phyloP scores from a whole-genome alignment of 2,113 vertebrate genomes.

The Pelecanus crispus region DNA sequence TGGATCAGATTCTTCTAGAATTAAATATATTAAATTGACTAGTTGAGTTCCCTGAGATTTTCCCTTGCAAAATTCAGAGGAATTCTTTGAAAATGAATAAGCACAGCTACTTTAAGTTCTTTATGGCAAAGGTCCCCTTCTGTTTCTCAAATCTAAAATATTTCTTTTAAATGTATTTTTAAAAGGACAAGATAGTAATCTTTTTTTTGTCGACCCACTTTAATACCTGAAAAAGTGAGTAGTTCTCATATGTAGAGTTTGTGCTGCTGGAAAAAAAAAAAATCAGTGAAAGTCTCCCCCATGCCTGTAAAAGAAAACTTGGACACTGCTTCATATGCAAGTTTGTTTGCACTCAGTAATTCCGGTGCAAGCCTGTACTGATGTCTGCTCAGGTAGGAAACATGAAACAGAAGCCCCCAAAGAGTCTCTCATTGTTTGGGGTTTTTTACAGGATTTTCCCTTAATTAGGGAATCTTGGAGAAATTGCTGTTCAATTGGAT shows the following conservation, averaged over 20 bases:
- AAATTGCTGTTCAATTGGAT: neutral
- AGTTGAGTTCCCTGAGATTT: neutral
- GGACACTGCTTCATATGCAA: neutral
- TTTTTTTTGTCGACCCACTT: neutral
- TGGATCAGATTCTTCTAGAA: neutral
- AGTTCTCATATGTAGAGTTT: neutral
- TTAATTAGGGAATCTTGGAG: neutral
- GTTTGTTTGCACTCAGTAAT: neutral
- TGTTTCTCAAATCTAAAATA: neutral
- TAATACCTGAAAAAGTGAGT: neutral
- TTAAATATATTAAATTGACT: neutral
- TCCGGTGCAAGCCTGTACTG: neutral
- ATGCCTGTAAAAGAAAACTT: neutral
- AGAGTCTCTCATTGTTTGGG: fast-evolving
- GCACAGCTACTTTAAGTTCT: neutral
- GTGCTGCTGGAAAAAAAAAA: neutral
- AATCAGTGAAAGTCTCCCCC: neutral
- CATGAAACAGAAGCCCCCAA: neutral
- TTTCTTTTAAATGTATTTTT: neutral
- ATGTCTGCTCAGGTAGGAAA: neutral
- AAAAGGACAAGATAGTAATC: neutral
- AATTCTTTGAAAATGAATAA: neutral
- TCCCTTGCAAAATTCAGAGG: neutral
- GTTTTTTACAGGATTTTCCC: neutral
- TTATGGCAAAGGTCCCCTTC: neutral